Evolutionary conservation across 2,113 vertebrate species (phyloP).

Genomic region (Tenrec ecaudatus): DNA sequence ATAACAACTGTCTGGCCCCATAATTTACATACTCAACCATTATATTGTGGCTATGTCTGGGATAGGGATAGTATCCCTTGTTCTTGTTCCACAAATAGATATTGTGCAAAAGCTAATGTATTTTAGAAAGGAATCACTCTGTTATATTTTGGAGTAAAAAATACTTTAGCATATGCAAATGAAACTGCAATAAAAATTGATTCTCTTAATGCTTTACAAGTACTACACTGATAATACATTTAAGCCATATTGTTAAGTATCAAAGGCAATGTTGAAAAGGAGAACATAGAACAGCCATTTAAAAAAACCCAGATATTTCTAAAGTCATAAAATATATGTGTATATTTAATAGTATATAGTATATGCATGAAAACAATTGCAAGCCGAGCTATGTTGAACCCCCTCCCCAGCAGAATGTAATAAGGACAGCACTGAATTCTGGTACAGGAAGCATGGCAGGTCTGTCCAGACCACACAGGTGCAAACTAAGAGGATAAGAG

Average conservation of each 20-base stretch:
- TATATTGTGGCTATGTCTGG: not conserved
- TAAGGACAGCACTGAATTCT: no score
- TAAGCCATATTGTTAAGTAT: not conserved
- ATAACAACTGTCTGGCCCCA: not conserved
- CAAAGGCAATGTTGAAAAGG: slow-evolving; percentile 22
- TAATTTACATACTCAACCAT: not conserved
- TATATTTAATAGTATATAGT: not conserved
- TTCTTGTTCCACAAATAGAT: not conserved
- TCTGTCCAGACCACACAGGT: no score
- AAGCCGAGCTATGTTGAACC: no score
- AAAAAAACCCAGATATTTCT: not conserved
- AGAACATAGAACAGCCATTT: not conserved
- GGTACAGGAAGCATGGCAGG: no score
- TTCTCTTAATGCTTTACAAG: not conserved
- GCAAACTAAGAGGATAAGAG: no score
- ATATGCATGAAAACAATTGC: no score
- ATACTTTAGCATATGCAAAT: not conserved
- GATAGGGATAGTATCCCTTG: not conserved
- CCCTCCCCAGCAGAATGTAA: no score
- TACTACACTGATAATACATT: not conserved
- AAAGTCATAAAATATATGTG: not conserved
- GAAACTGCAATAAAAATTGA: not conserved
- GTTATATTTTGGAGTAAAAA: not conserved
- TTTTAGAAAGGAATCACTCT: not conserved
- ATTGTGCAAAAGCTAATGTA: not conserved